Percentiles rank a stretch among this genome's conserved stretches.
Evolutionary conservation across 1,140 invertebrate species (phyloP).

Genomic region (Brachionus koreanus): DNA sequence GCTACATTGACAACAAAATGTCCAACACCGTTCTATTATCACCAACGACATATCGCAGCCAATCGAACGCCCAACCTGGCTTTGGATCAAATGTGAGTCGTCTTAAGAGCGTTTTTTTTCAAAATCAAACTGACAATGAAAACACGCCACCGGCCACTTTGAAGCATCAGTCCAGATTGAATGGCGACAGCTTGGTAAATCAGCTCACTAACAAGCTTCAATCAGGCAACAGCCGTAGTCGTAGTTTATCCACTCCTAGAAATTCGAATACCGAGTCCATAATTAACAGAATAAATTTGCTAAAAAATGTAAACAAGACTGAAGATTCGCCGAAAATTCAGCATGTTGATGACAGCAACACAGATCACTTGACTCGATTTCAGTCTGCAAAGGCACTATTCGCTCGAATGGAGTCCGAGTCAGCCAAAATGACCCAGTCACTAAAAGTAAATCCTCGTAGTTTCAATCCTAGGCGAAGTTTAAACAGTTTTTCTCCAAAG

Average conservation of each 20-base stretch:
- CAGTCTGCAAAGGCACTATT: slow-evolving; percentile 32
- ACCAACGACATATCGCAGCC: slow-evolving; percentile 5
- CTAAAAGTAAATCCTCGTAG: not conserved
- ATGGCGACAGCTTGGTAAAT: not conserved
- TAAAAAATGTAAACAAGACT: not conserved
- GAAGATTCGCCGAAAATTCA: not conserved
- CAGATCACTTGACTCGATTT: slow-evolving; percentile 35
- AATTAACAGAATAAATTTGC: not conserved
- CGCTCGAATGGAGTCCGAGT: slow-evolving; percentile 33
- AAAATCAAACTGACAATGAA: not conserved
- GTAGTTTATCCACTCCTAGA: slow-evolving; percentile 26
- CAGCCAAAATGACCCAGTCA: slow-evolving; percentile 8
- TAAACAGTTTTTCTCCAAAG: not conserved
- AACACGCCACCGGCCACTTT: not conserved
- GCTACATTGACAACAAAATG: not conserved
- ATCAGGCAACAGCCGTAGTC: not conserved
- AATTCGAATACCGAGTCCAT: not conserved
- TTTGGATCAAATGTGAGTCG: slow-evolving; percentile 31
- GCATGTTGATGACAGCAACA: not conserved
- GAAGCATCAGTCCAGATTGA: slow-evolving; percentile 11
- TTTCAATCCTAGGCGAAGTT: not conserved
- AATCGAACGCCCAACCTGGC: not conserved
- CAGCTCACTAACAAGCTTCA: not conserved
- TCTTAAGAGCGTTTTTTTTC: slow-evolving; percentile 37
- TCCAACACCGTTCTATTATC: slow-evolving; percentile 8